Evolutionary conservation across 2,113 vertebrate genomes (phyloP).

Genomic region (Malurus elegans): DNA sequence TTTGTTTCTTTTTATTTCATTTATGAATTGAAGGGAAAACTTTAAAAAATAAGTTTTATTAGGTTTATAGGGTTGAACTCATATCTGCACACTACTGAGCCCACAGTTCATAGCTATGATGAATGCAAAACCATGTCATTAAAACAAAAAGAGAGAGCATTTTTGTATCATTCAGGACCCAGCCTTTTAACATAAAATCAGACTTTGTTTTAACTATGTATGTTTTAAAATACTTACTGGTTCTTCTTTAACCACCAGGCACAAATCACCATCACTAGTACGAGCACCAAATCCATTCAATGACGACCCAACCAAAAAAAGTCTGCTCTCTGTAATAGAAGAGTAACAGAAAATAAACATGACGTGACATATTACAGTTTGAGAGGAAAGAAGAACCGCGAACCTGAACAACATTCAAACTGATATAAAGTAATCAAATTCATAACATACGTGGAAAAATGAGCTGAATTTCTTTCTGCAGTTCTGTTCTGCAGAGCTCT

Average conservation of each 20-base stretch:
- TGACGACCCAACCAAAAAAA: constrained; percentile 92
- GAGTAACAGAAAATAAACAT: neutral
- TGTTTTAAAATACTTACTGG: constrained; percentile 77
- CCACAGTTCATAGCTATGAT: neutral
- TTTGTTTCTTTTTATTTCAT: neutral
- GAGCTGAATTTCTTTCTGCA: constrained; percentile 86
- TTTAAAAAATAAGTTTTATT: neutral
- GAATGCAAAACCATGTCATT: neutral
- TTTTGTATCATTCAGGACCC: neutral
- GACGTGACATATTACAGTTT: neutral
- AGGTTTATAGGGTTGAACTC: neutral
- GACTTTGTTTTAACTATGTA: neutral
- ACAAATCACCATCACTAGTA: constrained; percentile 93
- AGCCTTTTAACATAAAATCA: neutral
- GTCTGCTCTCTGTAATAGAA: constrained; percentile 74
- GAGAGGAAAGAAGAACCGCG: rapidly evolving
- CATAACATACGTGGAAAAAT: constrained; percentile 83
- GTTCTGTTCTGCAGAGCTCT: constrained; percentile 81
- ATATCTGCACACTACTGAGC: neutral
- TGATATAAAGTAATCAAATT: neutral
- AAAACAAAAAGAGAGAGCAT: neutral
- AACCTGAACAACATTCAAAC: neutral
- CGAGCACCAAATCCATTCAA: constrained; percentile 91
- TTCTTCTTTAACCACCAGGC: constrained; percentile 84
- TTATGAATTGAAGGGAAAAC: neutral